Evolutionary conservation across 2,888 invertebrate species (phyloP).

Genomic region (Nasonovia ribisnigri): DNA sequence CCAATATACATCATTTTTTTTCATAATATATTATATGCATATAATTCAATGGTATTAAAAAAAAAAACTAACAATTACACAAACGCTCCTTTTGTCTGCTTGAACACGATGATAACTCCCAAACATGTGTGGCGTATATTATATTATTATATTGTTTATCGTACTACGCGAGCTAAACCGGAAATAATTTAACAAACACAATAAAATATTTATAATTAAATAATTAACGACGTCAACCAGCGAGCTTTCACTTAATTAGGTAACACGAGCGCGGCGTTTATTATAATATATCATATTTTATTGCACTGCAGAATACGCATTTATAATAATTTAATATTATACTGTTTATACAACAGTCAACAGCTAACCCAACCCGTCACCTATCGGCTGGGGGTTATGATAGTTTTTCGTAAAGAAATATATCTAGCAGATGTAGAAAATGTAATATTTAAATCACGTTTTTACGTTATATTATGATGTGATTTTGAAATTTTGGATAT

Average conservation of each 20-base stretch:
- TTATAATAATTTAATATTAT: neutral
- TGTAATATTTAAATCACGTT: neutral
- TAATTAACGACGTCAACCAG: constrained; percentile 3
- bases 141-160: neutral
- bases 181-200: constrained; percentile 50
- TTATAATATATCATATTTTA: neutral
- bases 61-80: constrained; percentile 36
- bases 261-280: constrained; percentile 4
- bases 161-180: constrained; percentile 41
- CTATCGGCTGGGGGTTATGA: neutral
- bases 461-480: neutral
- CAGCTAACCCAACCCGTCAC: neutral
- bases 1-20: constrained; percentile 36
- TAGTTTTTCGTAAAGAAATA: neutral
- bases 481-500: neutral
- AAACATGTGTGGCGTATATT: neutral
- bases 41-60: neutral
- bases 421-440: neutral
- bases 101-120: neutral
- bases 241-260: constrained; percentile 51
- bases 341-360: neutral
- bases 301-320: neutral
- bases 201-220: constrained; percentile 43
- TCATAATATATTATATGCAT: neutral
- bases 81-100: constrained; percentile 27